Conservation (phyloP, 2,888 invertebrate genomes). For the Dolichopus griseipennis region DNA sequence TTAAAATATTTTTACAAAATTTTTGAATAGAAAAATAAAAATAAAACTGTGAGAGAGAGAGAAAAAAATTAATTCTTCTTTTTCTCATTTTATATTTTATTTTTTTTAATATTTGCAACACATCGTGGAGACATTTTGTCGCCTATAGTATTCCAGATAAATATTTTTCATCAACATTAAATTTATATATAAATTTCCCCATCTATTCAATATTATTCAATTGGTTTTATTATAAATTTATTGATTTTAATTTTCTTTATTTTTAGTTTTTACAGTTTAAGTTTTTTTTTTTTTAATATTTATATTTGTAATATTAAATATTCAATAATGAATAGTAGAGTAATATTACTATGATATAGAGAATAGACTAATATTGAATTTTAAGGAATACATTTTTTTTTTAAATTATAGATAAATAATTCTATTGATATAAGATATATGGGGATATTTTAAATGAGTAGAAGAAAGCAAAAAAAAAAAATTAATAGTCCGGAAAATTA, state of each 20-base stretch:
- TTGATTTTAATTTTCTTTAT: constrained; percentile 1
- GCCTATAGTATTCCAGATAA: constrained; percentile 7
- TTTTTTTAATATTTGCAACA: neutral
- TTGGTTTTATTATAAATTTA: constrained; percentile 1
- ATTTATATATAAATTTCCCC: constrained; percentile 6
- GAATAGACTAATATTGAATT: no score
- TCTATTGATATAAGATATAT: no score
- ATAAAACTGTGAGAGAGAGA: neutral
- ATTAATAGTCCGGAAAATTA: constrained; percentile 6
- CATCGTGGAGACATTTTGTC: constrained; percentile 6
- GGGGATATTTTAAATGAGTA: neutral
- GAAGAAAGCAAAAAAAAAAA: neutral
- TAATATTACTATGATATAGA: no score
- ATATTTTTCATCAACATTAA: neutral
- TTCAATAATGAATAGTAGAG: no score
- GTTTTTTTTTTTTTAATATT: neutral
- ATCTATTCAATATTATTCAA: neutral
- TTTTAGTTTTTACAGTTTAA: neutral
- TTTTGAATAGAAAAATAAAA: neutral
- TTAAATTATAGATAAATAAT: no score
- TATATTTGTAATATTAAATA: neutral
- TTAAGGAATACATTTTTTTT: no score
- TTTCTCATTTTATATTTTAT: neutral
- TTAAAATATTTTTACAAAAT: no score
- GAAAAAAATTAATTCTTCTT: neutral